Evolutionary conservation across 1,140 invertebrate genomes (phyloP), one percentile per base, ranked within the genome.

Genomic region (Micrasema longulum): DNA sequence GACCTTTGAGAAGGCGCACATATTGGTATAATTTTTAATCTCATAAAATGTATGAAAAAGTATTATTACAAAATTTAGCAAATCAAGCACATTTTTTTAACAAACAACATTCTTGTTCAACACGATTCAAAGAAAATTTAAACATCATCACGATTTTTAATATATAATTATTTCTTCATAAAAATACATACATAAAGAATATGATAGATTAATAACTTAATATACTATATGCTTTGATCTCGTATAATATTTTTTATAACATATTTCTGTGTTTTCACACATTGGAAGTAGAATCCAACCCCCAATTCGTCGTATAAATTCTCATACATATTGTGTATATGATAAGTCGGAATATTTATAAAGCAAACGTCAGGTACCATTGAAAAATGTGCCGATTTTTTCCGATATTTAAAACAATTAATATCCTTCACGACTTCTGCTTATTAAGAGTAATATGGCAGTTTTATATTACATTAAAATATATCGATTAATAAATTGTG

Each of bases 361-460:
- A 76, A 76, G 68, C 71, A 50, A 60, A 71, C 26, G 66, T 76
- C 74, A 76, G 74, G 74, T 76, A 76, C 74, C 52, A 71, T 72
- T 75, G 65, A 72, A 57, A 60, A 73, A 76, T 73, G 74, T 76
- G 71, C 67, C 38, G 63, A 76, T 72, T 72, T 66, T 68, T 50
- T 45, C 68, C 70, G 53, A 63, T 75, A 38, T 70, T 31, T 69
- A 69, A 72, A 67, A 66, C 71, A 66, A 67, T 67, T 68, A 55
- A 66, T 53, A 76, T 50, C 36, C 60, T 50, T 50, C 66, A 63
- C 67, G 53, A 76, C 60, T 66, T 70, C 74, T 73, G 71, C 63
- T 68, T 76, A 76, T 73, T 73, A n/a, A 73, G 63, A 76, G 69
- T 76, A 76, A 76, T 76, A 76, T 76, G 74, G 74, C 74, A 76